phyloP scores from a whole-genome alignment of 2,797 vertebrate genomes.

The Chelon labrosus region DNA sequence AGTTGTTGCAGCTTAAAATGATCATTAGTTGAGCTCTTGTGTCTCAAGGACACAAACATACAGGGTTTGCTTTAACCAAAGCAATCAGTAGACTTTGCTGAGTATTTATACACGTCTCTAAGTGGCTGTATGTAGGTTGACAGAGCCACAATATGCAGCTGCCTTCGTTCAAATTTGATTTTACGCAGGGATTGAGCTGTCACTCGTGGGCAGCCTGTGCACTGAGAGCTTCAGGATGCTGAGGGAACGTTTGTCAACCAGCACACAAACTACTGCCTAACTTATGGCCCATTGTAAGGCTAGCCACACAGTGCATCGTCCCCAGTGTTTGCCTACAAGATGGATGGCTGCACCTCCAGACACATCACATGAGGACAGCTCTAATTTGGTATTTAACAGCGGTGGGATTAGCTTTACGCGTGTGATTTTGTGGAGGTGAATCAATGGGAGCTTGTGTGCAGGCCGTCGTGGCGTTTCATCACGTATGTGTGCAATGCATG shows the following conservation, averaged over 20 bases:
- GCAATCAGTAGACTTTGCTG: background rate
- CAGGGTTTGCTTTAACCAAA: too few species aligned
- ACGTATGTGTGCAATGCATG: constrained; percentile 37
- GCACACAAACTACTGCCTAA: constrained; percentile 47
- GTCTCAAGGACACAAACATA: too few species aligned
- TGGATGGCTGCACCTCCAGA: constrained; percentile 74
- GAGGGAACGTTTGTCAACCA: constrained; percentile 34
- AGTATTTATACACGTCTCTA: background rate
- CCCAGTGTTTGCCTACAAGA: constrained; percentile 64
- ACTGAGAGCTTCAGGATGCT: constrained; percentile 24
- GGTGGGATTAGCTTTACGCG: constrained; percentile 50
- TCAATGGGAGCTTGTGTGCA: constrained; percentile 62
- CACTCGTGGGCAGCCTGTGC: constrained; percentile 25
- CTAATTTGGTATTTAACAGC: constrained; percentile 63
- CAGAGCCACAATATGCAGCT: constrained; percentile 19
- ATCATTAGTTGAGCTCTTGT: background rate
- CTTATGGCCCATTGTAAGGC: constrained; percentile 41
- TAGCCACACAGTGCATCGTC: constrained; percentile 18
- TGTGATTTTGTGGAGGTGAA: constrained; percentile 51
- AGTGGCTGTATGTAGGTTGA: constrained; percentile 22
- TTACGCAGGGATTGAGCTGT: constrained; percentile 43
- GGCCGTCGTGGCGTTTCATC: constrained; percentile 50
- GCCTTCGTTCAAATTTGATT: constrained; percentile 49
- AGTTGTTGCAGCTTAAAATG: background rate
- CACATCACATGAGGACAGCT: constrained; percentile 58